Base-by-base conservation (phyloP, 2,797 vertebrate genomes). In the Sardinella longiceps region DNA sequence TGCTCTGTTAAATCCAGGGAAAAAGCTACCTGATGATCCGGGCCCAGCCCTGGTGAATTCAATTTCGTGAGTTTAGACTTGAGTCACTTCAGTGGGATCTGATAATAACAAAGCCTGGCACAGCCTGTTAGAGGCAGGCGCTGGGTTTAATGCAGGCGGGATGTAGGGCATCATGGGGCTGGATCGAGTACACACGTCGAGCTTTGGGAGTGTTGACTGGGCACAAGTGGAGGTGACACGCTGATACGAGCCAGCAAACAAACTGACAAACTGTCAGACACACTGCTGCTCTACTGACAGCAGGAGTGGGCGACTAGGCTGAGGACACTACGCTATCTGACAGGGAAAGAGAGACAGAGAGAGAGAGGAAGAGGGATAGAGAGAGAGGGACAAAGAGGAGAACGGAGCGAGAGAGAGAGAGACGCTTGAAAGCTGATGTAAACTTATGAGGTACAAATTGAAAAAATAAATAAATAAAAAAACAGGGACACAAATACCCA, bases 231-330 rank as follows among this genome's bases (percentile, higher is more conserved):
- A 85, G 74, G 18, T 81, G 84, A 80, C 30, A 81, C 25, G 80
- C 80, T 50, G 84, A 82, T 81, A 74, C 58, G 5, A 18, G 25
- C 80, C 77, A 28, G 45, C 20, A 82, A 63, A 46, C 87, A 86
- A 83, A 87, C 80, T 84, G 87, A 82, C 87, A 82, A 77, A 82
- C 80, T 82, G 56, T 86, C 85, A 84, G 56, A 82, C 82, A 86
- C 80, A 80, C 84, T 74, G 56, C 45, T 53, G 58, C 51, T 51
- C 60, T 30, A 82, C 37, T 83, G 82, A 80, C 45, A 48, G 58
- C 84, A 86, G 46, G 77, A 85, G 83, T 58, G 85, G 80, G 48
- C 84, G 81, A 23, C 70, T 77, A 77, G 5, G 7, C 33, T 77
- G 70, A 77, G 33, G 70, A 77, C 70, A 77, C 70, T 77, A 77